Conservation (phyloP, 2,113 vertebrate species). For the Aviceda subcristata region DNA sequence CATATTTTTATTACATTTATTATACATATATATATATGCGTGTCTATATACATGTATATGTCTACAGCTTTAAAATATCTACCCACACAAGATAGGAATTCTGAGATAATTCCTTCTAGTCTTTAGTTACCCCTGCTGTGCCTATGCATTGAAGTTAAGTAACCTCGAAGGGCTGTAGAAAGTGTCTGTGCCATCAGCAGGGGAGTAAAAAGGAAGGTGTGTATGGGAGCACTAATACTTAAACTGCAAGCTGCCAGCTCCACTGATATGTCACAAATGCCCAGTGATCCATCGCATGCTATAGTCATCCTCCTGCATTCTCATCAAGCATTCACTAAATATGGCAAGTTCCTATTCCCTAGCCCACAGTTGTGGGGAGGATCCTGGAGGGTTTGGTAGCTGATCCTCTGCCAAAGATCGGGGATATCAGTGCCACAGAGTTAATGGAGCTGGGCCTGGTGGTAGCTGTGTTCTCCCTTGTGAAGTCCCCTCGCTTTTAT, state of each 20-base stretch:
- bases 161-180: constrained; percentile 24
- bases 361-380: accelerated
- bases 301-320: neutral
- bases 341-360: neutral
- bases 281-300: neutral
- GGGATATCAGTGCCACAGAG: neutral
- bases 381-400: neutral
- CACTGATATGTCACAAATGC: neutral
- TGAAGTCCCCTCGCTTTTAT: neutral
- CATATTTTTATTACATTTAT: neutral
- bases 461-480: neutral
- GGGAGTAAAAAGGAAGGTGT: neutral
- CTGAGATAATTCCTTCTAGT: neutral
- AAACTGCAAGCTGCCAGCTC: neutral
- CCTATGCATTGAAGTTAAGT: constrained; percentile 22
- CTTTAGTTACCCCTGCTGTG: constrained; percentile 39
- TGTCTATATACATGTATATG: neutral
- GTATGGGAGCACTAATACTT: neutral
- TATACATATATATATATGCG: neutral
- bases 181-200: neutral
- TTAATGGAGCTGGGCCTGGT: neutral
- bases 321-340: neutral
- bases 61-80: neutral
- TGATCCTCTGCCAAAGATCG: neutral
- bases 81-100: neutral